Evolutionary conservation across 2,797 vertebrate species (phyloP).

Genomic region (Apodemus agrarius): DNA sequence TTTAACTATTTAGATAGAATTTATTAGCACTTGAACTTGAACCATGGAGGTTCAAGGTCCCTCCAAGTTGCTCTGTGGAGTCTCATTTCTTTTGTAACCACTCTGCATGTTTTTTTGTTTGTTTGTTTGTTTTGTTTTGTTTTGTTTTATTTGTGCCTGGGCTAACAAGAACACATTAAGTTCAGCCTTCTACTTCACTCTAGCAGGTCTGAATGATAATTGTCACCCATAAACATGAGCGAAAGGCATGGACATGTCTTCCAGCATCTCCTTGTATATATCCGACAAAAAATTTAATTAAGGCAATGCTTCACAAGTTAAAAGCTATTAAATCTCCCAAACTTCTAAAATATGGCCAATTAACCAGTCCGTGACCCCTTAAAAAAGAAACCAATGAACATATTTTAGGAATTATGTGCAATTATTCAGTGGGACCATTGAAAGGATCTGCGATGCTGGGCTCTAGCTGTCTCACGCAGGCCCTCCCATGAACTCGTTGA

Average conservation of each 20-base stretch:
- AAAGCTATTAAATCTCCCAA: conserved; percentile 27
- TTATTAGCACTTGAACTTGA: no score
- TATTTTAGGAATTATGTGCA: conserved; percentile 25
- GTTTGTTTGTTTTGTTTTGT: no score
- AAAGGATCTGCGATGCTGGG: conserved; percentile 2
- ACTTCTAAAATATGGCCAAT: neutral
- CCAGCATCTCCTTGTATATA: neutral
- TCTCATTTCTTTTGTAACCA: neutral
- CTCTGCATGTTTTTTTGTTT: neutral
- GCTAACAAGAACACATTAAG: neutral
- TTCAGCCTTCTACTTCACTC: neutral
- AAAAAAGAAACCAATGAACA: neutral
- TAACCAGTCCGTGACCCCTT: neutral
- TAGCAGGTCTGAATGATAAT: neutral
- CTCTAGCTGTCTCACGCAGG: neutral
- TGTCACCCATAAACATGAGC: neutral
- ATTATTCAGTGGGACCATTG: neutral
- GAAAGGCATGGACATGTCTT: neutral
- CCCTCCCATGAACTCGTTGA: neutral
- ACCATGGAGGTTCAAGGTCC: neutral
- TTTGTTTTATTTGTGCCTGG: neutral
- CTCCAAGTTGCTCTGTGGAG: neutral
- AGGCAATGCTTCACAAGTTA: neutral
- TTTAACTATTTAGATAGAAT: neutral
- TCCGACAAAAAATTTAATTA: conserved; percentile 38